phyloP scores from a whole-genome alignment of 2,888 invertebrate species.

The Cistogaster globosa region DNA sequence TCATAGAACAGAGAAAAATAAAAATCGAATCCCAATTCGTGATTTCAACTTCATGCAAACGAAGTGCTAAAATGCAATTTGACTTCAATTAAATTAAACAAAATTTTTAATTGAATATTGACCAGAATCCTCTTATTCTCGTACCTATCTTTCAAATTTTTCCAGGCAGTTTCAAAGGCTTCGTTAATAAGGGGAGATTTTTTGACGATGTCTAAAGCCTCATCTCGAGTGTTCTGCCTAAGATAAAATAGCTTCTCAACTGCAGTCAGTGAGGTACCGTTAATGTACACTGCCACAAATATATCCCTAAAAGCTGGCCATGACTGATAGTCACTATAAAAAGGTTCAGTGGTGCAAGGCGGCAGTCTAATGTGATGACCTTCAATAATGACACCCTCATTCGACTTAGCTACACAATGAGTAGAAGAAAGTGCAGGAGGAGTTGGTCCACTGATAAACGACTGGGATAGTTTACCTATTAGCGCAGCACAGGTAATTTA shows the following conservation, averaged over 20 bases:
- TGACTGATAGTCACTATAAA: not conserved
- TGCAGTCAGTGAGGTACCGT: not conserved
- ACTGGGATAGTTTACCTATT: not conserved
- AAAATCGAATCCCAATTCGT: not conserved
- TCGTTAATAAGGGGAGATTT: too few species aligned
- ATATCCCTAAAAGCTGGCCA: not conserved
- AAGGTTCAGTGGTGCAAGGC: not conserved
- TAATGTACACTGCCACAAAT: not conserved
- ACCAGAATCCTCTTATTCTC: too few species aligned
- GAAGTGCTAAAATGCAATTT: not conserved
- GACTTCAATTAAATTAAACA: not conserved
- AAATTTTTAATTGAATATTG: too few species aligned
- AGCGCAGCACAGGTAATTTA: not conserved
- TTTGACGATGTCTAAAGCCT: not conserved
- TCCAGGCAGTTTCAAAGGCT: too few species aligned
- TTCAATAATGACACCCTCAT: not conserved
- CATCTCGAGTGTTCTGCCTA: not conserved
- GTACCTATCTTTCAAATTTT: too few species aligned
- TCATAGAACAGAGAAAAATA: not conserved
- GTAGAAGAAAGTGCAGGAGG: too few species aligned
- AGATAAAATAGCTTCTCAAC: not conserved
- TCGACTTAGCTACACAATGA: not conserved
- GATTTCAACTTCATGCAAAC: not conserved
- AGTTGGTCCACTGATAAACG: not conserved
- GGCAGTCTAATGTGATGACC: not conserved